These are phyloP conservation scores for Panthera tigris DNA, from an alignment of 2,113 vertebrate species.

Conservation along the genomic window DNA sequence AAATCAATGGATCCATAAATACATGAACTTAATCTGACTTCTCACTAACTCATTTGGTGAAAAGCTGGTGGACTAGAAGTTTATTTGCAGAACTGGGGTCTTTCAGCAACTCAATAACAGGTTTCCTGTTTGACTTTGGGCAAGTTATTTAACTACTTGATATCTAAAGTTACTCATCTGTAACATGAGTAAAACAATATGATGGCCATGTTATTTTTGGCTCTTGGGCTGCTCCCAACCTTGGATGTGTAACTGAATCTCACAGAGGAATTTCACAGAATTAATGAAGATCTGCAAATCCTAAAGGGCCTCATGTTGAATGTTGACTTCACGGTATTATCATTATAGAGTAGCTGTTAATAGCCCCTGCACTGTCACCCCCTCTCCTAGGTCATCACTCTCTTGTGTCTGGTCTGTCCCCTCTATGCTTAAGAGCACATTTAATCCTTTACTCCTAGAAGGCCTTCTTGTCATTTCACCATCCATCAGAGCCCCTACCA, in stretches of 20 bases:
- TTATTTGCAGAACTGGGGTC: conserved; percentile 76
- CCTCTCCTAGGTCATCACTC: neutral
- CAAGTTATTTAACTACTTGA: conserved; percentile 70
- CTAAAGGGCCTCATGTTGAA: conserved; percentile 18
- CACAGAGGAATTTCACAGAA: conserved; percentile 56
- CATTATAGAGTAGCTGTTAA: neutral
- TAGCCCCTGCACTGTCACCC: neutral
- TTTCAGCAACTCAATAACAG: conserved; percentile 73
- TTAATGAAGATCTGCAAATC: conserved; percentile 59
- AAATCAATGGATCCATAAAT: conserved; percentile 47
- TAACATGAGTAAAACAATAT: conserved; percentile 72
- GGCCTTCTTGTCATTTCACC: neutral
- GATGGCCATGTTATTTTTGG: conserved; percentile 77
- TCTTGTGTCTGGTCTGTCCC: neutral
- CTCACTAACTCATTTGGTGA: conserved; percentile 60
- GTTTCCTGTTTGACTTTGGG: conserved; percentile 77
- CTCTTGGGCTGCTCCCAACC: conserved; percentile 39
- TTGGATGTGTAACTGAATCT: conserved; percentile 69
- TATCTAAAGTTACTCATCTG: conserved; percentile 76
- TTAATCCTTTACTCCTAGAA: neutral
- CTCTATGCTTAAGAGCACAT: neutral
- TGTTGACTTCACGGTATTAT: conserved; percentile 7
- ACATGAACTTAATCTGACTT: conserved; percentile 63
- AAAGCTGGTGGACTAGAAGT: conserved; percentile 67
- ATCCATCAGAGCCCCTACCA: neutral